Base-by-base conservation (phyloP, 2,797 vertebrate genomes). In the Pseudopleuronectes americanus region DNA sequence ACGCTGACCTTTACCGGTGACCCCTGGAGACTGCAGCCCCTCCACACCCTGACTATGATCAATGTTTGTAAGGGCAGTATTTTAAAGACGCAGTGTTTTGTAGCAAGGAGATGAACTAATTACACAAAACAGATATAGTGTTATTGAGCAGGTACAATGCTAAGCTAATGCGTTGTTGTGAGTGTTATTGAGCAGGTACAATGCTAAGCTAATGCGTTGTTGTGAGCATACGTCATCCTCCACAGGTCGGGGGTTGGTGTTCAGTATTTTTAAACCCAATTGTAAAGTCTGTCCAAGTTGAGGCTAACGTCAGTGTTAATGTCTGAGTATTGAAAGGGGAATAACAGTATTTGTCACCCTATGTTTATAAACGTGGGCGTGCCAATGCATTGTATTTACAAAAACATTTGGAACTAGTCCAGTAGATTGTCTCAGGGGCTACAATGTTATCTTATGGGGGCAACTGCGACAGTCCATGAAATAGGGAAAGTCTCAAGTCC, bases 71-170 rank as follows among this genome's bases (percentile, higher is more conserved):
- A 73, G 36, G 24, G 68, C 59, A 73, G 54, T 51, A 22, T 75
- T 79, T 77, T 68, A 31, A 62, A 45, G 36, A 64, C 33, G 62
- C 61, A 67, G 73, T 68, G 31, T 77, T 66, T 64, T 68, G 81
- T 79, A 81, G 85, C 74, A 49, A 19, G 17, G 19, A 61, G 49
- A 47, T 45, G 64, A 72, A 62, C 69, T 62, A 36, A 62, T 75
- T 41, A 33, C n/a, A 16, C n/a, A 3, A 65, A 56, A 31, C 59
- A 16, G 41, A 17, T n/a, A 48, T 4, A 45, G 47, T 19, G 19
- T n/a, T 48, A 48, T 9, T 23, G 23, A 71, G 38, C 62, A 7
- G 48, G 60, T 67, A 19, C 47, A 48, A 21, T 48, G 47, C 47
- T 48, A 48, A 7, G 28, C 28, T 28, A 31, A 47, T 47, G 45